A percentile compares a stretch with the other conserved stretches of the same genome.
Evolutionary conservation across 2,797 vertebrate genomes (phyloP).

Genomic region (Lepus townsendii): DNA sequence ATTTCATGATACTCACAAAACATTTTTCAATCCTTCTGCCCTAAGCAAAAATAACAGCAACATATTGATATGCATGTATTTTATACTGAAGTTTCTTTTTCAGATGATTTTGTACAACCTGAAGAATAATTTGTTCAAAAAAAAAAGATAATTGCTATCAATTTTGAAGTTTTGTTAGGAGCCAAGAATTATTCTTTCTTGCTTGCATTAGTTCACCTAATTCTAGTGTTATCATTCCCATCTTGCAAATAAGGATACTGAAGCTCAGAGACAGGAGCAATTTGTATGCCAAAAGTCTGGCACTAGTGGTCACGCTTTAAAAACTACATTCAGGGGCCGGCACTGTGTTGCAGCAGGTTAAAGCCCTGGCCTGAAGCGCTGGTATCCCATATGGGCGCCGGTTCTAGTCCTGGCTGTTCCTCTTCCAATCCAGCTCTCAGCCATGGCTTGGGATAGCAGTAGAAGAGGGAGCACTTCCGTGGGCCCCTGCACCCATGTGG

Average conservation of each 20-base stretch:
- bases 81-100: not conserved
- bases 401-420: too few species aligned
- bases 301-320: not conserved
- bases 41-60: not conserved
- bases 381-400: too few species aligned
- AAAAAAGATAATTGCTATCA: not conserved
- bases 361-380: too few species aligned
- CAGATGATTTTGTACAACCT: constrained; percentile 20
- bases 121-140: not conserved
- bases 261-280: not conserved
- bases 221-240: not conserved
- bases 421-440: too few species aligned
- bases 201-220: not conserved
- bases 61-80: not conserved
- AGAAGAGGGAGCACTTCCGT: too few species aligned
- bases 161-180: not conserved
- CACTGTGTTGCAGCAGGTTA: too few species aligned
- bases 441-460: too few species aligned
- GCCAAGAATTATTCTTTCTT: not conserved
- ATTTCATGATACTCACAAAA: not conserved
- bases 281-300: not conserved
- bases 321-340: not conserved
- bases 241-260: not conserved
- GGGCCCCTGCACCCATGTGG: too few species aligned
- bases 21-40: not conserved